Base-by-base conservation (phyloP, 2,888 invertebrate genomes). In the Plusia festucae region DNA sequence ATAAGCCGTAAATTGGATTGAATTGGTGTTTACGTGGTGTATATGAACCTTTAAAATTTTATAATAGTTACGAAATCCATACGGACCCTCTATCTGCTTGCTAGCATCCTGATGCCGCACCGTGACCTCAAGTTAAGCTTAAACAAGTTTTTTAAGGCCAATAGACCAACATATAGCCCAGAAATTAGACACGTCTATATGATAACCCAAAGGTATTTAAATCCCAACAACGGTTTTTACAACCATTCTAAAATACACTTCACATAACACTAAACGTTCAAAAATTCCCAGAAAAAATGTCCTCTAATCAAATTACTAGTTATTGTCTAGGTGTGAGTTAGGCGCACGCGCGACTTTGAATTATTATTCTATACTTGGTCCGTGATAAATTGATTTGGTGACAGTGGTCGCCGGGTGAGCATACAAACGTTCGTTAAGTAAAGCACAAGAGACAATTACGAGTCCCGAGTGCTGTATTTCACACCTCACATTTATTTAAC, bases 361-460 rank as follows among this genome's bases (percentile, higher is more conserved):
- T 91, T 90, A 88, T 87, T 85, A 90, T 92, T 90, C 92, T 86
- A 84, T 85, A 85, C 87, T 87, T 82, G 88, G 84, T 72, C 83
- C 87, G 90, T 89, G 89, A 90, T 91, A 90, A 91, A 91, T 93
- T 89, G 88, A 89, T 90, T 91, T 88, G 89, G 89, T 91, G 90
- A 89, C 91, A 89, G 85, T 82, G 79, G 81, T 78, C 84, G 71
- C 86, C 82, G 82, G 77, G 85, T 84, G 82, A 79, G 89, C 90
- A 91, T 90, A 90, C 91, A 88, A 91, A 92, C 87, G 85, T 82
- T 72, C 84, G 70, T 85, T 89, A 88, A 90, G 82, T 80, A 84
- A 83, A 81, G 75, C 78, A 56, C 77, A 52, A 85, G 80, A 85
- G 84, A 90, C 87, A 87, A 90, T 90, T 88, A 90, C 84, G 77